Evolutionary conservation across 1,140 invertebrate genomes (phyloP).

Genomic region (Aphelinus atriplicis): DNA sequence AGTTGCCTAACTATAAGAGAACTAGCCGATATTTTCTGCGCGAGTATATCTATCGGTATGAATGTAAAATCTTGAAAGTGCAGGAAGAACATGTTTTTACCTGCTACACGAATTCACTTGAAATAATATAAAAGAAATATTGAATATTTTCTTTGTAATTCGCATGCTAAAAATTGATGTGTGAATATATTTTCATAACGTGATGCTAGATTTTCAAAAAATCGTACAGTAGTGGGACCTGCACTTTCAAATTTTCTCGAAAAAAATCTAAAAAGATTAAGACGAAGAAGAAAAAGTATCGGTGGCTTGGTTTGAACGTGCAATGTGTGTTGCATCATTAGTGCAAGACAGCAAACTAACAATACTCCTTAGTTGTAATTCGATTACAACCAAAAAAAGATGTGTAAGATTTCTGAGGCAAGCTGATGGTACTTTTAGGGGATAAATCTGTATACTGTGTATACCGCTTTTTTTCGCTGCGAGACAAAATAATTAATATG

Average conservation of each 20-base stretch:
- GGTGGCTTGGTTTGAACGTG: conserved; percentile 53
- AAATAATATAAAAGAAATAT: too few relatives aligned
- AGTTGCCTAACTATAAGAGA: conserved; percentile 32
- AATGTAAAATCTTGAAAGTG: conserved; percentile 35
- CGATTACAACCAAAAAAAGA: neutral
- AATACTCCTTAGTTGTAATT: too few relatives aligned
- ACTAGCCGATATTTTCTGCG: conserved; percentile 30
- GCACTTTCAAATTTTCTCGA: conserved; percentile 31
- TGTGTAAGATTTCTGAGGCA: conserved; percentile 47
- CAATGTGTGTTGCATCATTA: neutral
- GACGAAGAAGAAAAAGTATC: conserved; percentile 51
- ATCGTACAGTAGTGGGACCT: conserved; percentile 3
- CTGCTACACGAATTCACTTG: too few relatives aligned
- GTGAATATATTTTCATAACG: too few relatives aligned
- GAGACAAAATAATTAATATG: conserved; percentile 42
- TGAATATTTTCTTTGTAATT: too few relatives aligned
- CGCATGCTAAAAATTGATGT: too few relatives aligned
- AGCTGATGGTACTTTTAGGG: conserved; percentile 59
- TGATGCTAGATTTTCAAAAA: neutral
- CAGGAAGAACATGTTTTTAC: conserved; percentile 11
- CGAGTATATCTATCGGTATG: conserved; percentile 20
- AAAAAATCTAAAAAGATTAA: conserved; percentile 1
- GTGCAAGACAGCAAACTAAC: too few relatives aligned
- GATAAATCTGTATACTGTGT: conserved; percentile 65
- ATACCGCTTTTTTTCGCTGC: conserved; percentile 62